These are phyloP conservation scores for Threskiornis aethiopicus DNA, from an alignment of 2,797 vertebrate genomes.

Conservation along the genomic window DNA sequence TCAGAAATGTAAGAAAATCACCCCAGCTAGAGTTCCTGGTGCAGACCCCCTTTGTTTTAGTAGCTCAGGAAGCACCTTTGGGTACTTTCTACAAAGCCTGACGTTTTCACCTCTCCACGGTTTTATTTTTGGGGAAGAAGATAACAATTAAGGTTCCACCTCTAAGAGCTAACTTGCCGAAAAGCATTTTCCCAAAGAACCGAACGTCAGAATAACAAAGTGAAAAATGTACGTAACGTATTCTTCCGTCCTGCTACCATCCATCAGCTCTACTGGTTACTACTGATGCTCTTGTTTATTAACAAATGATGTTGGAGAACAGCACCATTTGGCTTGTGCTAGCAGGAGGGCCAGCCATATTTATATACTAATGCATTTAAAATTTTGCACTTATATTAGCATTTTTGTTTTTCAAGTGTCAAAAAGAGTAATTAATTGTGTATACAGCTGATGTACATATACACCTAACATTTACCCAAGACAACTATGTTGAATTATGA, in stretches of 20 bases:
- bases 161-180: background rate
- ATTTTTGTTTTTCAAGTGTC: background rate
- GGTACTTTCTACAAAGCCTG: background rate
- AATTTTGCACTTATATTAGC: background rate
- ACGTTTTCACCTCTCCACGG: background rate
- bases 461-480: background rate
- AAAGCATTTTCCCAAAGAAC: background rate
- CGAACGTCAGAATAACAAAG: background rate
- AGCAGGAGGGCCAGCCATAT: background rate
- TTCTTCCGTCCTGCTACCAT: background rate
- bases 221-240: background rate
- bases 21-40: background rate
- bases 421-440: background rate
- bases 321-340: background rate
- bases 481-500: background rate
- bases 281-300: background rate
- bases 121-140: background rate
- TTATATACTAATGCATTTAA: background rate
- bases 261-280: background rate
- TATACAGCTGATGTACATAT: background rate
- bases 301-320: background rate
- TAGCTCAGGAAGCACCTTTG: background rate
- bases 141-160: background rate
- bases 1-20: background rate
- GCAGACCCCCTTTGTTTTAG: background rate